Percentiles rank a stretch among this genome's conserved stretches.
Evolutionary conservation across 2,113 vertebrate genomes (phyloP).

Genomic region (Cisticola juncidis): DNA sequence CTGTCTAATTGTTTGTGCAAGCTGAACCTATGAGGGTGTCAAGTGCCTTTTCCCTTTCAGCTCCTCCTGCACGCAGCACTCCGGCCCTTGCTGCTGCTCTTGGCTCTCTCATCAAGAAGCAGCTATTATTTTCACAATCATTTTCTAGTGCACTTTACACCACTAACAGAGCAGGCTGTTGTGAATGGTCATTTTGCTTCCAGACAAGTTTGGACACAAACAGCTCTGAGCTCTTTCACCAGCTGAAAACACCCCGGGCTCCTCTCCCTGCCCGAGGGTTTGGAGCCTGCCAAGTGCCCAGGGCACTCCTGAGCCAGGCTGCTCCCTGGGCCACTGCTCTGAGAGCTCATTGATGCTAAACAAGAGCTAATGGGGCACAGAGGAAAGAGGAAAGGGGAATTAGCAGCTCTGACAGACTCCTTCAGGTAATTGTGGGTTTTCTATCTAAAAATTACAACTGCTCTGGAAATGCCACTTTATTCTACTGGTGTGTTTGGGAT

Average conservation of each 20-base stretch:
- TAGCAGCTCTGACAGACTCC: neutral
- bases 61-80: fast-evolving
- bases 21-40: neutral
- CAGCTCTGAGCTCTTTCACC: neutral
- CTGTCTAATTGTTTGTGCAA: neutral
- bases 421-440: neutral
- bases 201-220: neutral
- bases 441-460: neutral
- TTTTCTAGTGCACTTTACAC: slow-evolving; percentile 23
- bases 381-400: neutral
- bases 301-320: neutral
- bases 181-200: neutral
- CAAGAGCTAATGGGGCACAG: neutral
- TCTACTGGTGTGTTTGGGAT: neutral
- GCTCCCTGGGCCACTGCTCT: neutral
- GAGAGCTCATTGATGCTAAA: slow-evolving; percentile 1
- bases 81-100: neutral
- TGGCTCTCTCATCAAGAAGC: neutral
- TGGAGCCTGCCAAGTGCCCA: neutral
- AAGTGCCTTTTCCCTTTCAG: slow-evolving; percentile 13
- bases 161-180: neutral
- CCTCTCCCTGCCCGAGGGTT: neutral
- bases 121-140: slow-evolving; percentile 26
- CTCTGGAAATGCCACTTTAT: neutral
- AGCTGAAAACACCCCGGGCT: neutral